Conservation (phyloP, 2,797 vertebrate species). For the Mormyrus proboscirostris region DNA sequence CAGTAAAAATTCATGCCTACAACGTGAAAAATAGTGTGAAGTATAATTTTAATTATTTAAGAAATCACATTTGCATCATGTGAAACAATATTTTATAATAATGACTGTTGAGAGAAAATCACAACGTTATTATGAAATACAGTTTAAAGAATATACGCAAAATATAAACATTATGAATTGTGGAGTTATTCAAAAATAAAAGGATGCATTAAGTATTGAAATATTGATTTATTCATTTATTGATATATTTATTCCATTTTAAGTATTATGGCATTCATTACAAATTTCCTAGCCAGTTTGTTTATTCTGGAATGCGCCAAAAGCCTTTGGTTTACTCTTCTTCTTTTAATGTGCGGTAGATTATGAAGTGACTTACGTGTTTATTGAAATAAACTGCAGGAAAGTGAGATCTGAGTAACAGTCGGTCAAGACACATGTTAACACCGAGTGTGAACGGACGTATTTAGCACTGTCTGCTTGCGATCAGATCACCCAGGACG, state of each 20-base stretch:
- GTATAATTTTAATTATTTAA: not conserved
- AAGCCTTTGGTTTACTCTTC: too few species aligned
- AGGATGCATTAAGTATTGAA: not conserved
- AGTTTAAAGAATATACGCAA: not conserved
- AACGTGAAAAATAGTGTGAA: not conserved
- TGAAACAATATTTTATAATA: not conserved
- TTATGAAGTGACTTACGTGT: too few species aligned
- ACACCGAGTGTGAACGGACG: not conserved
- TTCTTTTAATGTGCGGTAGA: too few species aligned
- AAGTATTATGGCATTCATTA: not conserved
- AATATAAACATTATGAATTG: not conserved
- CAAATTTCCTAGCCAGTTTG: not conserved
- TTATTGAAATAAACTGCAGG: too few species aligned
- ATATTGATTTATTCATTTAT: not conserved
- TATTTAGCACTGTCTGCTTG: not conserved
- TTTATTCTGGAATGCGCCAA: not conserved
- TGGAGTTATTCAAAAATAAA: not conserved
- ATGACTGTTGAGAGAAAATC: not conserved
- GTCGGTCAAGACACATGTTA: not conserved
- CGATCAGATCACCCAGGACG: not conserved
- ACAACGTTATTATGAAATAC: not conserved
- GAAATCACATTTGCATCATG: not conserved
- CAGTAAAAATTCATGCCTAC: not conserved
- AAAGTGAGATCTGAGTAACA: not conserved
- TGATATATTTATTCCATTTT: not conserved